These are phyloP conservation scores for Macrobrachium nipponense DNA, from an alignment of 1,140 invertebrate genomes.

Conservation along the genomic window DNA sequence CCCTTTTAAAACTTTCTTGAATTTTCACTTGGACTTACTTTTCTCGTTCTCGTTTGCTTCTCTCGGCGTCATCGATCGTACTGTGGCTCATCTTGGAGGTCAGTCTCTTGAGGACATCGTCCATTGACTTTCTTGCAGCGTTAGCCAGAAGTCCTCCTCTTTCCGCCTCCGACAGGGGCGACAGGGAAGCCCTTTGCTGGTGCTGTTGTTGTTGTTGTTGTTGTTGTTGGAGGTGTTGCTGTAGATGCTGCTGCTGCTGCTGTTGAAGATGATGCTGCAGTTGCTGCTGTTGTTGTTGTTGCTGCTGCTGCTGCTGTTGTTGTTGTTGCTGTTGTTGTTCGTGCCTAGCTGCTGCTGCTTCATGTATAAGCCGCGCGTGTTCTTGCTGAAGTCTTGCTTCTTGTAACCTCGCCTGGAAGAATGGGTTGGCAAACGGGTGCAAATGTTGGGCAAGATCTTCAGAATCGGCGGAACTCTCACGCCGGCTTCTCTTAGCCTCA, in stretches of 20 bases:
- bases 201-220: conserved; percentile 30
- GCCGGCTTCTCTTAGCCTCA: conserved; percentile 71
- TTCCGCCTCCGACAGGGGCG: conserved; percentile 46
- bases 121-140: conserved; percentile 75
- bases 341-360: conserved; percentile 49
- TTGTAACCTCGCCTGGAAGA: conserved; percentile 61
- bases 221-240: conserved; percentile 23
- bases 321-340: conserved; percentile 67
- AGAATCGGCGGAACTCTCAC: conserved; percentile 48
- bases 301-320: conserved; percentile 70
- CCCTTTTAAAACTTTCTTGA: no score
- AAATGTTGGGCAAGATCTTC: conserved; percentile 52
- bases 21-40: conserved; percentile 7
- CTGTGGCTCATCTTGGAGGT: conserved; percentile 83
- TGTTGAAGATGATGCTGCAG: conserved; percentile 18
- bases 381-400: conserved; percentile 62
- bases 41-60: conserved; percentile 54
- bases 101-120: conserved; percentile 85
- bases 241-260: conserved; percentile 21
- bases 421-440: conserved; percentile 62
- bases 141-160: conserved; percentile 42
- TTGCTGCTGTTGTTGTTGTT: conserved; percentile 69
- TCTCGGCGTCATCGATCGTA: conserved; percentile 69
- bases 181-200: conserved; percentile 65
- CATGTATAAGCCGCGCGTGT: conserved; percentile 57